Evolutionary conservation across 64 coral and sea anemone genomes (phyloP).

Genomic region (Catalaphyllia jardinei): DNA sequence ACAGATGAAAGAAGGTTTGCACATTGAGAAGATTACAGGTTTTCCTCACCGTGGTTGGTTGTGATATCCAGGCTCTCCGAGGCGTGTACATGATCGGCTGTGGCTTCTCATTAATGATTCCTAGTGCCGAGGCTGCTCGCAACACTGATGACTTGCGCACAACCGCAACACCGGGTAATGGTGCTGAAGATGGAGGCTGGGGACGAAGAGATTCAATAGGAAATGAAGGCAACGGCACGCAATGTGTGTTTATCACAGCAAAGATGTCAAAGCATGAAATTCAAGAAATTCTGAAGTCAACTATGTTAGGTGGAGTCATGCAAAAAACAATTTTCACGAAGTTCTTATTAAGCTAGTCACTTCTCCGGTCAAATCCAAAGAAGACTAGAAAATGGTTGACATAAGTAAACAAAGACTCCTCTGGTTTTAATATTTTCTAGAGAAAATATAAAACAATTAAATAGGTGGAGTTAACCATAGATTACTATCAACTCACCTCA

Average conservation of each 20-base stretch:
- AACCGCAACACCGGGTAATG: constrained; percentile 3
- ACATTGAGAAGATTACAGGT: background rate
- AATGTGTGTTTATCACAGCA: too few species aligned
- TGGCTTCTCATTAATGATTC: constrained; percentile 92
- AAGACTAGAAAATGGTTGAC: too few species aligned
- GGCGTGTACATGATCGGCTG: constrained; percentile 84
- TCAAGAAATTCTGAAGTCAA: too few species aligned
- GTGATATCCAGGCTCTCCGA: constrained; percentile 88
- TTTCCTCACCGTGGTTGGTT: constrained; percentile 84
- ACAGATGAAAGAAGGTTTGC: too few species aligned
- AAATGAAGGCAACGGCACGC: background rate
- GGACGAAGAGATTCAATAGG: background rate
- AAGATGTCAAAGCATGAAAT: too few species aligned
- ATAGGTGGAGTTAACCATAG: too few species aligned
- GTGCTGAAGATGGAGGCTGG: constrained; percentile 18
- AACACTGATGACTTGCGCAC: constrained; percentile 92
- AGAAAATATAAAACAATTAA: background rate
- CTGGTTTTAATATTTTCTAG: background rate
- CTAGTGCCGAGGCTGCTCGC: constrained; percentile 91
- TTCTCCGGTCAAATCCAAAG: too few species aligned
- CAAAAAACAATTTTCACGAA: too few species aligned
- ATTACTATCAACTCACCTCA: constrained; percentile 45
- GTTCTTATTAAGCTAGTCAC: too few species aligned
- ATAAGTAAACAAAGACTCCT: too few species aligned
- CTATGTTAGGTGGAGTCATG: too few species aligned